Conservation (phyloP, 2,888 invertebrate genomes). For the Caenorhabditis imperialis region DNA sequence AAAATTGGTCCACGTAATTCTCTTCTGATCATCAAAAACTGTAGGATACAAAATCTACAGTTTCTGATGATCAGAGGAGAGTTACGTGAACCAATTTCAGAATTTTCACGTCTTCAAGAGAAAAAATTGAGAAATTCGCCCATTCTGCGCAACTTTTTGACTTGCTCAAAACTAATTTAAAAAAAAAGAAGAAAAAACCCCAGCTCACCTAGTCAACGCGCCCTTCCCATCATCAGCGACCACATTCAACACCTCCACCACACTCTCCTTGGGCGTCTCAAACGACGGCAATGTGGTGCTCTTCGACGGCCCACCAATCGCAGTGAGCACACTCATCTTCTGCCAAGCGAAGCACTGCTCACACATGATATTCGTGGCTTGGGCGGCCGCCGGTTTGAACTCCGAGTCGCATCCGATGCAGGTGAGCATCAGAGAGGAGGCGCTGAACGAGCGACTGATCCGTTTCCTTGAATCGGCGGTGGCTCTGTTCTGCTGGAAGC, state of each 20-base stretch:
- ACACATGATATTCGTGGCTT: slow-evolving; percentile 77
- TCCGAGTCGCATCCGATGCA: slow-evolving; percentile 72
- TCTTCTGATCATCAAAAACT: too few species aligned
- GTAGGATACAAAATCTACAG: too few species aligned
- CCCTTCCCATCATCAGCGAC: slow-evolving; percentile 33
- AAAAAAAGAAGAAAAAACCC: too few species aligned
- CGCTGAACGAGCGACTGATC: slow-evolving; percentile 74
- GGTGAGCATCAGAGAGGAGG: slow-evolving; percentile 70
- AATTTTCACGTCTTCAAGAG: neutral
- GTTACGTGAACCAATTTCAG: too few species aligned
- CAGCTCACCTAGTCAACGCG: slow-evolving; percentile 36
- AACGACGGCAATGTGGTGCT: slow-evolving; percentile 52
- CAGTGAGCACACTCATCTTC: slow-evolving; percentile 64
- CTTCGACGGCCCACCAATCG: slow-evolving; percentile 45
- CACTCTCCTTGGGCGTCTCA: slow-evolving; percentile 22
- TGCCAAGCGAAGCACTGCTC: slow-evolving; percentile 73
- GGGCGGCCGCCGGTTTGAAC: slow-evolving; percentile 71
- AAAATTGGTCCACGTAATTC: too few species aligned
- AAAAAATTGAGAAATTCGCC: neutral
- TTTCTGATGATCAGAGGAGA: too few species aligned
- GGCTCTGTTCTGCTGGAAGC: slow-evolving; percentile 61
- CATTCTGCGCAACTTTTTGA: neutral
- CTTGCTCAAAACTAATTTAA: too few species aligned
- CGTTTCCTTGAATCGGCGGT: slow-evolving; percentile 63
- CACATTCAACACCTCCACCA: slow-evolving; percentile 34